Evolutionary conservation across 2,113 vertebrate genomes (phyloP), one percentile per base, ranked within the genome.

Genomic region (Rynchops niger): DNA sequence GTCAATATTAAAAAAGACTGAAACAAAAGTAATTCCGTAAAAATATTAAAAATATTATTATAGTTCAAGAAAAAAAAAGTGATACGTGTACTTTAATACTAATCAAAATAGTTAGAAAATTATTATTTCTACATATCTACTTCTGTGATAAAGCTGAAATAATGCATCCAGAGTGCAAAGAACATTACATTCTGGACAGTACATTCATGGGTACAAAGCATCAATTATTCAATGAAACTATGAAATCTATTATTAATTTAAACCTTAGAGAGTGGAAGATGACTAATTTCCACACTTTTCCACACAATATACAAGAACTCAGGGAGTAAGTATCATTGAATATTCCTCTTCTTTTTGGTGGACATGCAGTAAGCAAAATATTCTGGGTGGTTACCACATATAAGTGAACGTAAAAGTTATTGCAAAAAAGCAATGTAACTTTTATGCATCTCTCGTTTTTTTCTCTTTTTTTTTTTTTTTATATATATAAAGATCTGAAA

Each of bases 201-300:
- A 49, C 29, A 21, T 56, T 67, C 5, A 4, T 65, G 58, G 32
- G 8, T 70, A 58, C 8, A 79, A 82, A 40, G 63, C 9, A 74
- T 73, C 20, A 71, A 90, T 95, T 92, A 91, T 66, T 85, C 70
- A 92, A 38, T 58, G 18, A 92, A 65, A 58, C 17, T 36, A n/a
- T 94, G 79, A 93, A 94, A 55, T 50, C 34, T 53, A 77, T 89
- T 92, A 86, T 72, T 92, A 94, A 86, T 88, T 93, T 95, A 89
- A 71, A 66, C 66, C 26, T 71, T 65, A 76, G 26, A 42, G 16
- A 82, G 76, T 56, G 32, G n/a, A 85, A 85, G 27, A 89, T 93
- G 63, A 90, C 53, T 88, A 74, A 84, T 96, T 95, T 63, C 17
- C 32, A 91, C 66, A 36, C 27, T 88, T 82, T 92, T 63, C 80